phyloP scores from a whole-genome alignment of 2,888 invertebrate species.

The Drosophila monieri region DNA sequence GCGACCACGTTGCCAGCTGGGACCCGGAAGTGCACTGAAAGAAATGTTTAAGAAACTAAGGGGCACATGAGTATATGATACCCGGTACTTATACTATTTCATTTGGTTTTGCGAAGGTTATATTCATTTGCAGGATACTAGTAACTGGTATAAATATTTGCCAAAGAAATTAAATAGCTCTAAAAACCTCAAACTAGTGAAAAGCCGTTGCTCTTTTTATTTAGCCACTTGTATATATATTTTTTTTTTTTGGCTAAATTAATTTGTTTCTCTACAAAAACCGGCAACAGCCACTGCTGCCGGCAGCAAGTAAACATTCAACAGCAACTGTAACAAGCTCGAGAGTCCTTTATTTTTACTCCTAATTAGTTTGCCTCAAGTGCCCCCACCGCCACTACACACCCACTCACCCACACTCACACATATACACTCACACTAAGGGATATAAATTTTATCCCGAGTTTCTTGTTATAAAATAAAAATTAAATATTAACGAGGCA shows the following conservation, averaged over 20 bases:
- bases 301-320: constrained; percentile 26
- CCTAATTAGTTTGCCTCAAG: constrained; percentile 44
- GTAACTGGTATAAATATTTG: neutral
- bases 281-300: constrained; percentile 5
- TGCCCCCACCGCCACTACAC: neutral
- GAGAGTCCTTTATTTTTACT: constrained; percentile 34
- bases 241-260: neutral
- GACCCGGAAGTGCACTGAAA: neutral
- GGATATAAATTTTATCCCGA: constrained; percentile 6
- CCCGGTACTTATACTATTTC: no score
- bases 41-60: neutral
- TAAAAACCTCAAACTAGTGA: neutral
- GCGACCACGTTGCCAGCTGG: constrained; percentile 36
- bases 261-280: neutral
- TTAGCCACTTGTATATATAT: neutral
- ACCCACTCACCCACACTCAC: neutral
- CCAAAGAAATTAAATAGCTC: neutral
- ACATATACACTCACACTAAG: neutral
- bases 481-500: constrained; percentile 66
- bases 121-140: neutral
- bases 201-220: neutral
- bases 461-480: constrained; percentile 20
- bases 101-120: no score
- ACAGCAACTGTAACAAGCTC: constrained; percentile 26
- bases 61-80: neutral